A percentile compares a stretch with the other conserved stretches of the same genome.
Evolutionary conservation across 2,888 invertebrate genomes (phyloP).

Genomic region (Nomada lathburiana): DNA sequence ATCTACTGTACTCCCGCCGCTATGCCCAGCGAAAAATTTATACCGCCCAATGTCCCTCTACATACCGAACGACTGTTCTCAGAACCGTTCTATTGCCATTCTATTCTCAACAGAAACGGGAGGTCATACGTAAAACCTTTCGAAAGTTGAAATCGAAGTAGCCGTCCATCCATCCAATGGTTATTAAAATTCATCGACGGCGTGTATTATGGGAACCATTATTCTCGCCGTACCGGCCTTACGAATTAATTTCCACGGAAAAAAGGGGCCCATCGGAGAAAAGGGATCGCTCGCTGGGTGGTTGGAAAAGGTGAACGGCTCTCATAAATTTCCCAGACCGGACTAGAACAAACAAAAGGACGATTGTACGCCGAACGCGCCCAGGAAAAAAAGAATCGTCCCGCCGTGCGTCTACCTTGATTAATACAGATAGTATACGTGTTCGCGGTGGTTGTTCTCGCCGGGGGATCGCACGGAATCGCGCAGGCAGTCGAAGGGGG

Average conservation of each 20-base stretch:
- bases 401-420: constrained; percentile 42
- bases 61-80: too few relatives aligned
- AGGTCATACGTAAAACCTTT: too few relatives aligned
- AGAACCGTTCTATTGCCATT: neutral
- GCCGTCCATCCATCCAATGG: constrained; percentile 2
- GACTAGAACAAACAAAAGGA: constrained; percentile 50
- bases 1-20: neutral
- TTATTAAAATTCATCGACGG: constrained; percentile 41
- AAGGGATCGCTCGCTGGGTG: too few relatives aligned
- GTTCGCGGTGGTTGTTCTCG: constrained; percentile 3
- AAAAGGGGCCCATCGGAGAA: constrained; percentile 27
- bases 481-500: constrained; percentile 25
- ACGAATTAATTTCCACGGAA: constrained; percentile 55
- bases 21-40: too few relatives aligned
- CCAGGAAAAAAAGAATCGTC: constrained; percentile 44
- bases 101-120: constrained; percentile 5
- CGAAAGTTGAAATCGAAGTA: neutral
- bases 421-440: constrained; percentile 59
- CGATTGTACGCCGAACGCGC: constrained; percentile 50
- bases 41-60: too few relatives aligned
- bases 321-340: constrained; percentile 59
- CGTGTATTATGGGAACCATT: constrained; percentile 24
- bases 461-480: constrained; percentile 21
- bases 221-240: constrained; percentile 37
- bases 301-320: constrained; percentile 17